Base-by-base conservation (phyloP, 2,797 vertebrate species). In the Acridotheres tristis region DNA sequence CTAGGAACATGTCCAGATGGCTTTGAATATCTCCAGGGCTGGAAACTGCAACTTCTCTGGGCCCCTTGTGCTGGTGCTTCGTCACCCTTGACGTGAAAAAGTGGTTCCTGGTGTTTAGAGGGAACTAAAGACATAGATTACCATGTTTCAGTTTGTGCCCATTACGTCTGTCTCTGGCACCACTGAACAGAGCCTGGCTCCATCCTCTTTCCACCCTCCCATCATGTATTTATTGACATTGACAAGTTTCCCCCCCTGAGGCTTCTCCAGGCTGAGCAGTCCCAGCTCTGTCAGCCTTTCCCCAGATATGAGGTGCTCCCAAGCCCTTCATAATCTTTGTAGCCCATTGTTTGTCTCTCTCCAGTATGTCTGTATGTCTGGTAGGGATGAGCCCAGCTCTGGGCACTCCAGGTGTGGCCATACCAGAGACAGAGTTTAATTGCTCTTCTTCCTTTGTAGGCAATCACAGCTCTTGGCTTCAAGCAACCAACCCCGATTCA, bases 401-500 rank as follows among this genome's bases (percentile, higher is more conserved):
- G 51, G 40, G 10, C 14, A 36, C 16, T 83, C 4, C 7, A 47
- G 32, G 0, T 54, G 22, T 57, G 42, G 27, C 50, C 12, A 4
- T 38, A 34, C 16, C 17, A 74, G 32, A 48, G 48, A 42, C 55
- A 51, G 29, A n/a, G 19, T 73, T 76, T 66, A 78, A 76, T 80
- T 72, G 29, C 22, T 86, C 4, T 88, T 2, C 53, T 29, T 95
- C 12, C 32, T 88, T 80, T 48, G 10, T 55, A 97, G 99, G 99
- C 99, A 69, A 97, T 99, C 91, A 98, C 99, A 42, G 97, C 98
- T 43, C 97, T 99, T 98, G 98, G 98, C 78, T 99, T 99, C 95
- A 98, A 98, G 93, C 98, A 98, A 96, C 99, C 99, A 19, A 99
- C 99, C 3, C 99, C 99, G 0, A 99, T 99, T 96, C 99, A 99